phyloP scores from a whole-genome alignment of 2,113 vertebrate species.

The Scomber colias region DNA sequence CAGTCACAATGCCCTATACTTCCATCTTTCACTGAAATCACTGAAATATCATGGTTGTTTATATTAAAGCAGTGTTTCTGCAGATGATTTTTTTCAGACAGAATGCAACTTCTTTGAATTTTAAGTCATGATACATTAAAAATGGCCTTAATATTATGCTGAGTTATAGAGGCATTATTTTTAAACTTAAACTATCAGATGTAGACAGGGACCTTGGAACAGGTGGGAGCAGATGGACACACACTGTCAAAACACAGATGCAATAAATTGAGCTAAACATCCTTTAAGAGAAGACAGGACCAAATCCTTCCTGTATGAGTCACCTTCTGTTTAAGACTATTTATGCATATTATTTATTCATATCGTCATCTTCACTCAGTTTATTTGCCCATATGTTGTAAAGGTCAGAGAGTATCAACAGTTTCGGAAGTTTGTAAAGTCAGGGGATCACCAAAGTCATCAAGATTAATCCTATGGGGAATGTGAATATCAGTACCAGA shows the following conservation, averaged over 20 bases:
- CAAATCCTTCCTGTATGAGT: conserved; percentile 64
- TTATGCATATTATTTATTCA: conserved; percentile 73
- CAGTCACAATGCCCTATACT: background rate
- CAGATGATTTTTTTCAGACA: background rate
- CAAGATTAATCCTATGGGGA: background rate
- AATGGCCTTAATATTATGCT: too few relatives aligned
- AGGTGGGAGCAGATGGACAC: conserved; percentile 12
- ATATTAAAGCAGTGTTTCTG: background rate
- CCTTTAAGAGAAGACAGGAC: conserved; percentile 50
- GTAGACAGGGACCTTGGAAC: conserved; percentile 9
- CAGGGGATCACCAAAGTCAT: conserved; percentile 8
- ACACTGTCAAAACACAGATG: background rate
- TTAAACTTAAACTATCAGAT: conserved; percentile 2
- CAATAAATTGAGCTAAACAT: conserved; percentile 38
- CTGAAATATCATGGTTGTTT: background rate
- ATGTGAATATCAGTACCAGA: background rate
- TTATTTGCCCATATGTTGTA: conserved; percentile 48
- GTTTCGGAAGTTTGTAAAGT: conserved; percentile 46
- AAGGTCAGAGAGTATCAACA: conserved; percentile 50
- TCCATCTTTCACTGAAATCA: background rate
- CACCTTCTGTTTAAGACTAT: conserved; percentile 62
- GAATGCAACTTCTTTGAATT: background rate
- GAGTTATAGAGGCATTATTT: too few relatives aligned
- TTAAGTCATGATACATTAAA: background rate
- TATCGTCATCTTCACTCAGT: conserved; percentile 44